A percentile compares a stretch with the other conserved stretches of the same genome.
Conservation (phyloP, 2,113 vertebrate genomes). For the Oryzias melastigma region DNA sequence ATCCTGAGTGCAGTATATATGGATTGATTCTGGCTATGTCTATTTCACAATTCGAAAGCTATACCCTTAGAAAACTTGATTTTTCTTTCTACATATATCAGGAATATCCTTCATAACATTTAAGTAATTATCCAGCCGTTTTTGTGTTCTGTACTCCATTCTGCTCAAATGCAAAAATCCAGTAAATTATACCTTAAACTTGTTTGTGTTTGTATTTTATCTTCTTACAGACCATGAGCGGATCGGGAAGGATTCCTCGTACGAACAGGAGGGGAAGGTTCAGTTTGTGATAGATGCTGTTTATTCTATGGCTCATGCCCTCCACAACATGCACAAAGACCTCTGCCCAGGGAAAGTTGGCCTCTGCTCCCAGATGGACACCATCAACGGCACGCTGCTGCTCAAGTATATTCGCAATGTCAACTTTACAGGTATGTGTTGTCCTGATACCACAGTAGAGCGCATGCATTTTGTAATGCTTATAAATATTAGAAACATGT, state of each 20-base stretch:
- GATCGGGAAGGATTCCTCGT: slow-evolving; percentile 90
- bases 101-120: too few relatives aligned
- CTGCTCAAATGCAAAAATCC: too few relatives aligned
- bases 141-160: too few relatives aligned
- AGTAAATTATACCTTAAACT: not conserved
- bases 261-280: slow-evolving; percentile 96
- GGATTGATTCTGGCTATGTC: too few relatives aligned
- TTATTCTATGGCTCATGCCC: slow-evolving; percentile 91
- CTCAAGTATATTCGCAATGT: slow-evolving; percentile 92
- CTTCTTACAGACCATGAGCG: slow-evolving; percentile 84
- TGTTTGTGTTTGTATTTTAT: not conserved
- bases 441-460: not conserved
- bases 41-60: too few relatives aligned
- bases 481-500: not conserved
- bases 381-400: slow-evolving; percentile 86
- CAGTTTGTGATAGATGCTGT: slow-evolving; percentile 94
- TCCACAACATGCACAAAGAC: slow-evolving; percentile 92
- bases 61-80: too few relatives aligned
- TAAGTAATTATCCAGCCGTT: too few relatives aligned
- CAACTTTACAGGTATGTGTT: slow-evolving; percentile 90
- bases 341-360: slow-evolving; percentile 89
- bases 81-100: too few relatives aligned
- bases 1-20: too few relatives aligned
- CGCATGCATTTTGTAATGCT: not conserved
- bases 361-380: slow-evolving; percentile 89